phyloP scores from a whole-genome alignment of 2,888 invertebrate genomes.

The Ophion obscuratus region DNA sequence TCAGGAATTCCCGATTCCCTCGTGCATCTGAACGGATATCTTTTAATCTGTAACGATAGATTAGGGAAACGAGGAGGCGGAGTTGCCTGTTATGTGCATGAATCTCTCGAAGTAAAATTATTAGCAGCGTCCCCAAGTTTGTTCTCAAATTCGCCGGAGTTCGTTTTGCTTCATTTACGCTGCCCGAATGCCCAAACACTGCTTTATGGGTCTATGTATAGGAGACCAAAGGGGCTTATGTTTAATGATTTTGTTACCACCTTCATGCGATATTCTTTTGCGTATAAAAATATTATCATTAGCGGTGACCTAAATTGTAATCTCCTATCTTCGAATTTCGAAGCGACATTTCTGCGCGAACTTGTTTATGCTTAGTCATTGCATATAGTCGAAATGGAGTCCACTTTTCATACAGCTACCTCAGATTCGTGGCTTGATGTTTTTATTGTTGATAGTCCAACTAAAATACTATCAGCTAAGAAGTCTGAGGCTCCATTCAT shows the following conservation, averaged over 20 bases:
- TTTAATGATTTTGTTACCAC: neutral
- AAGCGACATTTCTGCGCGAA: neutral
- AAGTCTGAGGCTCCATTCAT: constrained; percentile 10
- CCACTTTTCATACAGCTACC: neutral
- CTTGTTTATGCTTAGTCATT: neutral
- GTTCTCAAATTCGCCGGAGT: no score
- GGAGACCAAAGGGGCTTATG: constrained; percentile 9
- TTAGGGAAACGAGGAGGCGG: no score
- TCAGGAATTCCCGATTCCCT: no score
- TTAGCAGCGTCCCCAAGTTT: no score
- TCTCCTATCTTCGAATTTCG: neutral
- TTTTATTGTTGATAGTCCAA: neutral
- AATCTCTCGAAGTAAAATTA: no score
- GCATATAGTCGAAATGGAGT: neutral
- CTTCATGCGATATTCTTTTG: neutral
- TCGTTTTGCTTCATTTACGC: no score
- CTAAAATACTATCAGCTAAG: neutral
- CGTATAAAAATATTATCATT: constrained; percentile 12
- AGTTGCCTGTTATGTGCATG: no score
- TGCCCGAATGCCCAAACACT: no score
- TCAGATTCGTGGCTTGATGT: constrained; percentile 1
- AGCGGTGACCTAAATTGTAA: constrained; percentile 10
- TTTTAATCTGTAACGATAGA: no score
- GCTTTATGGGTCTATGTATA: neutral
- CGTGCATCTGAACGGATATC: no score